These are phyloP conservation scores for Nyctibius bracteatus DNA, from an alignment of 2,113 vertebrate genomes.

Conservation along the genomic window DNA sequence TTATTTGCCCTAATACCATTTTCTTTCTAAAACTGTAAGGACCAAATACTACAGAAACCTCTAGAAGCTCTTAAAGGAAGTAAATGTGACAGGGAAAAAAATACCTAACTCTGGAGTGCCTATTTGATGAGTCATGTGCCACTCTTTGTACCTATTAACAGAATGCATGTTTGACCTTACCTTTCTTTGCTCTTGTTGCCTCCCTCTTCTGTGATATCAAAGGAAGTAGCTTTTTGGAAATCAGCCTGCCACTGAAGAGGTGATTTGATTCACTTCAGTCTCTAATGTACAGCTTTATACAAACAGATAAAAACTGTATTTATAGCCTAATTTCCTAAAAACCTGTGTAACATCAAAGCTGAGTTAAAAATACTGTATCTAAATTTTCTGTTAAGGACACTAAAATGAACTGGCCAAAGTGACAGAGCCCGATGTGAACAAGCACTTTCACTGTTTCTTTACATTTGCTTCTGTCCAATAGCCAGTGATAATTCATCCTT, in stretches of 20 bases:
- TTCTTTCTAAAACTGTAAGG: not conserved
- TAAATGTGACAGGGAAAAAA: not conserved
- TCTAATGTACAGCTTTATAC: not conserved
- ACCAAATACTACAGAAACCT: not conserved
- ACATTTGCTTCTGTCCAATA: not conserved
- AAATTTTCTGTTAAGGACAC: not conserved
- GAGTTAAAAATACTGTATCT: not conserved
- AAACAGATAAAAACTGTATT: not conserved
- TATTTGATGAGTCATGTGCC: constrained; percentile 29
- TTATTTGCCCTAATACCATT: not conserved
- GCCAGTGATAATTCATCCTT: not conserved
- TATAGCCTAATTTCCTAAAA: not conserved
- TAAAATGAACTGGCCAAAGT: not conserved
- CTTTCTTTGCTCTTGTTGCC: not conserved
- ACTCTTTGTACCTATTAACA: constrained; percentile 13
- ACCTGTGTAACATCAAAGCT: not conserved
- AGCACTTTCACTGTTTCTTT: not conserved
- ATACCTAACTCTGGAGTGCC: not conserved
- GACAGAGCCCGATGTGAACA: not conserved
- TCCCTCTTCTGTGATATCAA: not conserved
- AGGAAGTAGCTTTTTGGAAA: constrained; percentile 8
- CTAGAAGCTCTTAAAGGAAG: constrained; percentile 18
- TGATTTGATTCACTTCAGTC: not conserved
- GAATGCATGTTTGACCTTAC: not conserved
- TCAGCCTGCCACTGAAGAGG: not conserved